Evolutionary conservation across 1,140 invertebrate species (phyloP).

Genomic region (Penaeus japonicus): DNA sequence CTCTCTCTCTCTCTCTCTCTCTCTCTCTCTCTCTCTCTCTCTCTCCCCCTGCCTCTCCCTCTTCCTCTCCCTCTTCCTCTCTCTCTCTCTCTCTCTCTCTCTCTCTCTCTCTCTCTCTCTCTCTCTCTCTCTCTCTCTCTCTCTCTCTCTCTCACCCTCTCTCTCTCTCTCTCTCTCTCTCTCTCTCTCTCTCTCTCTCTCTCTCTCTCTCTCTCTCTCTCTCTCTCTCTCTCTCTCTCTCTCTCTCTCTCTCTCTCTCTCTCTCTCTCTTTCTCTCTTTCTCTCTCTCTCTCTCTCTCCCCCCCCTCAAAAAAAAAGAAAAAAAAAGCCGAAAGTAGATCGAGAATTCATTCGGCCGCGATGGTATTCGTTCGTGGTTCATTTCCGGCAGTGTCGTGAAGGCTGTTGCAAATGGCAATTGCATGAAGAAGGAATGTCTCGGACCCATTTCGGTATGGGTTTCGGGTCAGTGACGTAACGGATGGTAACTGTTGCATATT

Average conservation of each 20-base stretch:
- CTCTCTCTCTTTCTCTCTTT: background rate
- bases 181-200: conserved; percentile 25
- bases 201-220: background rate
- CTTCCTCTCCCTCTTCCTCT: conserved; percentile 1
- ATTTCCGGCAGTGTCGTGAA: too few relatives aligned
- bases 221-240: background rate
- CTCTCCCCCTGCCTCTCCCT: background rate
- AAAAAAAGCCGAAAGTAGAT: too few relatives aligned
- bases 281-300: background rate
- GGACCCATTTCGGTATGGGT: too few relatives aligned
- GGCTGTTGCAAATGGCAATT: too few relatives aligned
- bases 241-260: conserved; percentile 7
- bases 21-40: conserved; percentile 10
- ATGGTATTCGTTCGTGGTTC: too few relatives aligned
- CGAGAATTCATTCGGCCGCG: too few relatives aligned
- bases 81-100: conserved; percentile 13
- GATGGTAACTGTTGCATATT: too few relatives aligned
- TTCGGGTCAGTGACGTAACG: too few relatives aligned
- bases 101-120: background rate
- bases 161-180: background rate
- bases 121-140: too few relatives aligned
- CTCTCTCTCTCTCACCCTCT: background rate
- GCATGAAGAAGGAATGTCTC: too few relatives aligned
- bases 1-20: background rate
- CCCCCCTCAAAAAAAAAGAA: background rate